Conservation (phyloP, 2,113 vertebrate genomes). For the Eretmochelys imbricata region DNA sequence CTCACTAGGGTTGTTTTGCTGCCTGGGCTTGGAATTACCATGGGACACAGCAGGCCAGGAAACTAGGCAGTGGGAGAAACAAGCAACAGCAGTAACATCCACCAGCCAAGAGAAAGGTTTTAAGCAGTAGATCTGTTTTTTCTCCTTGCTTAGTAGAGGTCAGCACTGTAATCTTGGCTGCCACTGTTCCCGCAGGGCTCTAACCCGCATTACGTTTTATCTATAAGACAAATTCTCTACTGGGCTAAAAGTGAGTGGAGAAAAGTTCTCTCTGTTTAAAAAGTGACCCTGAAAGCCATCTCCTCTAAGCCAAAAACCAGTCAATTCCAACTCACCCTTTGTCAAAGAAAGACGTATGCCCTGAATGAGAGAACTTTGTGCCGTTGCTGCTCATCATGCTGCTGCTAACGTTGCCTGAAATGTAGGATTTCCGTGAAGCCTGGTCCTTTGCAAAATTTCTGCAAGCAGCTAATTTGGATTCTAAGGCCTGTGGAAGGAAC, state of each 20-base stretch:
- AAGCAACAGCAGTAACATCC: background rate
- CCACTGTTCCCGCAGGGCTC: fast-evolving
- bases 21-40: background rate
- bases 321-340: conserved; percentile 87
- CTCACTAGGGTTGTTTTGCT: background rate
- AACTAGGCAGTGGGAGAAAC: background rate
- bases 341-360: conserved; percentile 94
- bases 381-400: conserved; percentile 84
- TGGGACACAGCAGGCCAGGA: fast-evolving
- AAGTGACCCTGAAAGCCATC: fast-evolving
- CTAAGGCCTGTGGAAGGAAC: conserved; percentile 85
- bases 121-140: fast-evolving
- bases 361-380: conserved; percentile 91
- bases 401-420: conserved; percentile 83
- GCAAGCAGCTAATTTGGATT: conserved; percentile 97
- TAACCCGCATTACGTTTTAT: background rate
- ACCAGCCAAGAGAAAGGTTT: background rate
- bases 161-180: background rate
- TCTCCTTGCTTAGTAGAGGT: background rate
- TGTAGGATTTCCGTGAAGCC: conserved; percentile 89
- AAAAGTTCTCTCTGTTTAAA: background rate
- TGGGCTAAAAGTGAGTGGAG: background rate
- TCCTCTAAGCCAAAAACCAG: background rate
- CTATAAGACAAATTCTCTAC: background rate
- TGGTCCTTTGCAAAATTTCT: conserved; percentile 98